These are phyloP conservation scores for Chrysaora quinquecirrha DNA, from an alignment of 30 jellyfish, hydroid and myxozoan species.

Conservation along the genomic window DNA sequence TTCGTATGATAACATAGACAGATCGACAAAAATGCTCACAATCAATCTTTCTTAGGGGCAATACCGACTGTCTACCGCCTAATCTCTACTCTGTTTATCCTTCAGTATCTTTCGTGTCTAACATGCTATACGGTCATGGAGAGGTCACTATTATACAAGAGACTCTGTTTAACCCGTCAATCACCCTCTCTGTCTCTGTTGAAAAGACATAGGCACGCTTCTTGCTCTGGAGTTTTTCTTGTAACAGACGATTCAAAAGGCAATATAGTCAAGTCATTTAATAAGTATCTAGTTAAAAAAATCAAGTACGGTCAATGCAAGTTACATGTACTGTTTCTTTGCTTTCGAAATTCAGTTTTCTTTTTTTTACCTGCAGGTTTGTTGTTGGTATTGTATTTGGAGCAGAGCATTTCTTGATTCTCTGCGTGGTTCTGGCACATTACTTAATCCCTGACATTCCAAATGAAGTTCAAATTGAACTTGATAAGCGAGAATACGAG, in stretches of 20 bases:
- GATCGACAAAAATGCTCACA: background rate
- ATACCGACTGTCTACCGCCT: background rate
- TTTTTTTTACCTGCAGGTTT: slow-evolving; percentile 53
- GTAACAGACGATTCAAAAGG: too few species aligned
- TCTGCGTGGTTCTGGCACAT: slow-evolving; percentile 81
- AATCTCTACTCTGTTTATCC: background rate
- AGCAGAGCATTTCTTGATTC: slow-evolving; percentile 84
- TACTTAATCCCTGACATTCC: slow-evolving; percentile 79
- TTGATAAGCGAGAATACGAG: slow-evolving; percentile 86
- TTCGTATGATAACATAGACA: background rate
- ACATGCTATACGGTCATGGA: background rate
- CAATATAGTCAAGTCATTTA: too few species aligned
- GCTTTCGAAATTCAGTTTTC: background rate
- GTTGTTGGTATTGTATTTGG: slow-evolving; percentile 93
- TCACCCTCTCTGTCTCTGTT: too few species aligned
- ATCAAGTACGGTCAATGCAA: too few species aligned
- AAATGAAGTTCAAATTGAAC: slow-evolving; percentile 66
- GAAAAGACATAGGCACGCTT: too few species aligned
- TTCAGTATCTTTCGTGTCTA: background rate
- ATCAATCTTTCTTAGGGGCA: background rate
- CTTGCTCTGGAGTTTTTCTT: too few species aligned
- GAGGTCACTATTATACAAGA: background rate
- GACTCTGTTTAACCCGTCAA: too few species aligned
- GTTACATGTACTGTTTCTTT: background rate
- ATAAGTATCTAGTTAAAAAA: too few species aligned